Percentiles rank a stretch among this genome's conserved stretches.
Evolutionary conservation across 2,113 vertebrate species (phyloP).

Genomic region (Laticauda colubrina): DNA sequence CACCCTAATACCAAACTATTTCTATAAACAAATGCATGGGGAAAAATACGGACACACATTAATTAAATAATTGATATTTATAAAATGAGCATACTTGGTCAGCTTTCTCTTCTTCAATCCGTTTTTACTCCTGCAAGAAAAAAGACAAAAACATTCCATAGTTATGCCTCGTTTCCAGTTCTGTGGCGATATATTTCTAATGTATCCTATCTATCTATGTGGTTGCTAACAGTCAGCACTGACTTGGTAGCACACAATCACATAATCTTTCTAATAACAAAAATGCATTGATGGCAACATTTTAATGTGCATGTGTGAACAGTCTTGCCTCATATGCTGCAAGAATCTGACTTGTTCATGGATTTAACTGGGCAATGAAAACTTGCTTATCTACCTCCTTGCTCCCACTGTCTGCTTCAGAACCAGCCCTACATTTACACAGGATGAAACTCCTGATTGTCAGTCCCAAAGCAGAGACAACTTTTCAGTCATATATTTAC

Average conservation of each 20-base stretch:
- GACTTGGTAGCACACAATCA: neutral
- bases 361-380: neutral
- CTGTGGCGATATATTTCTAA: neutral
- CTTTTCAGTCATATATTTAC: neutral
- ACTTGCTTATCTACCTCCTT: neutral
- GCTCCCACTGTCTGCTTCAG: neutral
- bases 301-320: neutral
- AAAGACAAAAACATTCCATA: slow-evolving; percentile 31
- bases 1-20: neutral
- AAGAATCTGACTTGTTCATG: neutral
- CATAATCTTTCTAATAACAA: neutral
- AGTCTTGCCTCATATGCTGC: neutral
- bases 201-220: neutral
- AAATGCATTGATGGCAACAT: neutral
- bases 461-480: neutral
- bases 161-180: neutral
- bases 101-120: slow-evolving; percentile 96
- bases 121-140: slow-evolving; percentile 89
- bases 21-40: neutral
- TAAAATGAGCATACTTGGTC: slow-evolving; percentile 81
- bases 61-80: slow-evolving; percentile 1
- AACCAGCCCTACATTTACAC: neutral
- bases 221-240: neutral
- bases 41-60: neutral
- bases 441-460: neutral